A percentile compares a stretch with the other conserved stretches of the same genome.
Evolutionary conservation across 1,140 invertebrate genomes (phyloP).

Genomic region (Orchestia grillus): DNA sequence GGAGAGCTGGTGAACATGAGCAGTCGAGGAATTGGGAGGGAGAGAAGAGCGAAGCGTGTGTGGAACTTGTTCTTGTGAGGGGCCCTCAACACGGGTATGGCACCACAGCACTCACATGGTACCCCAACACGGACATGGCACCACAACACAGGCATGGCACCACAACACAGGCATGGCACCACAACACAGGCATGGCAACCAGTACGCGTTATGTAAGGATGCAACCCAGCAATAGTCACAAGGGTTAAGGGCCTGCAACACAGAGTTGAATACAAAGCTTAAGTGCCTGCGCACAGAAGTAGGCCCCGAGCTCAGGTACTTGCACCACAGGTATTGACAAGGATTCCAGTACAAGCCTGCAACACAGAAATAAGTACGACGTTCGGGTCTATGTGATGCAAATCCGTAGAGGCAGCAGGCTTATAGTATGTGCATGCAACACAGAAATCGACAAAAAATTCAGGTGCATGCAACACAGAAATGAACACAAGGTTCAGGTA

Average conservation of each 20-base stretch:
- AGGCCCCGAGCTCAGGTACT: not conserved
- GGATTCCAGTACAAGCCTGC: not conserved
- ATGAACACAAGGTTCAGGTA: not conserved
- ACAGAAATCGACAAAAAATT: no score
- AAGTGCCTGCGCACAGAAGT: not conserved
- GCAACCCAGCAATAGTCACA: not conserved
- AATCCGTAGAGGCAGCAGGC: no score
- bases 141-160: no score
- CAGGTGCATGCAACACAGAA: not conserved
- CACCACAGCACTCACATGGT: no score
- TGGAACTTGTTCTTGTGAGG: no score
- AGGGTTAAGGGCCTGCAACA: not conserved
- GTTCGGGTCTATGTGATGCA: no score
- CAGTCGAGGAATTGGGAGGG: not conserved
- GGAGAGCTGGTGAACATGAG: not conserved
- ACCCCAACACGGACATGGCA: no score
- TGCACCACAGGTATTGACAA: not conserved
- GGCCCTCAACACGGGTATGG: no score
- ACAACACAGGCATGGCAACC: no score
- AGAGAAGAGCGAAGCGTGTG: not conserved
- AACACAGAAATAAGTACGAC: not conserved
- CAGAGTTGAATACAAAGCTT: not conserved
- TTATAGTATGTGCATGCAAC: no score
- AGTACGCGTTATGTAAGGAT: no score
- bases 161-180: no score